These are phyloP conservation scores for Acrobasis suavella DNA, from an alignment of 2,888 invertebrate genomes.

Conservation along the genomic window DNA sequence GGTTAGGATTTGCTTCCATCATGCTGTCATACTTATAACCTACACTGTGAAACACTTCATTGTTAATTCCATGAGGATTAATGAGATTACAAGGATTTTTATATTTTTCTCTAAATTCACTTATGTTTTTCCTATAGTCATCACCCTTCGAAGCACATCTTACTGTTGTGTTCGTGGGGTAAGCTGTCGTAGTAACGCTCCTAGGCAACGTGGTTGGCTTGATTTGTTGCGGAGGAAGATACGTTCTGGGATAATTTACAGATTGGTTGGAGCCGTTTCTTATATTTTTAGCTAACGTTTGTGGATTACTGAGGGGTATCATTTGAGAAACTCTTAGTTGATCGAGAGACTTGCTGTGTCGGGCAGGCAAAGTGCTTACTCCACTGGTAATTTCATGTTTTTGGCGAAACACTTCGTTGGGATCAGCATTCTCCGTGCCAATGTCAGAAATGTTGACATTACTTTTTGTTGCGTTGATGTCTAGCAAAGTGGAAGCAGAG, in stretches of 20 bases:
- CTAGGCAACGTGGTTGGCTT: slow-evolving; percentile 78
- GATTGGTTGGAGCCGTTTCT: slow-evolving; percentile 70
- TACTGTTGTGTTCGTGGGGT: slow-evolving; percentile 71
- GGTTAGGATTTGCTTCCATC: slow-evolving; percentile 69
- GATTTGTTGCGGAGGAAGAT: slow-evolving; percentile 62
- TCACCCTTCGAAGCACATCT: slow-evolving; percentile 73
- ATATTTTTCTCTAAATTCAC: slow-evolving; percentile 84
- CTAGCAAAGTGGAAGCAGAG: slow-evolving; percentile 82
- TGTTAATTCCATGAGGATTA: slow-evolving; percentile 60
- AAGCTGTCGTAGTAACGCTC: slow-evolving; percentile 74
- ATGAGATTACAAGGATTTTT: slow-evolving; percentile 78
- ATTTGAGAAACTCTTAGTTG: slow-evolving; percentile 85
- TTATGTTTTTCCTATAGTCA: slow-evolving; percentile 83
- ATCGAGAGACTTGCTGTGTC: slow-evolving; percentile 92
- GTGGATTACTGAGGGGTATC: slow-evolving; percentile 57
- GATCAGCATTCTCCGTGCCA: slow-evolving; percentile 58
- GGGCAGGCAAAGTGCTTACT: slow-evolving; percentile 83
- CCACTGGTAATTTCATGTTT: slow-evolving; percentile 74
- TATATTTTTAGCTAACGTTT: slow-evolving; percentile 59
- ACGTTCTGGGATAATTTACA: slow-evolving; percentile 75
- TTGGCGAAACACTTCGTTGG: slow-evolving; percentile 59
- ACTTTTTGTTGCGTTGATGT: slow-evolving; percentile 64
- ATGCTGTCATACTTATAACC: slow-evolving; percentile 72
- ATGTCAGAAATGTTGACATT: slow-evolving; percentile 51
- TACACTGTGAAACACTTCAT: slow-evolving; percentile 75